Percentiles rank a stretch among this genome's conserved stretches.
These are phyloP conservation scores for Odobenus rosmarus DNA, from an alignment of 2,113 vertebrate genomes.

Conservation along the genomic window DNA sequence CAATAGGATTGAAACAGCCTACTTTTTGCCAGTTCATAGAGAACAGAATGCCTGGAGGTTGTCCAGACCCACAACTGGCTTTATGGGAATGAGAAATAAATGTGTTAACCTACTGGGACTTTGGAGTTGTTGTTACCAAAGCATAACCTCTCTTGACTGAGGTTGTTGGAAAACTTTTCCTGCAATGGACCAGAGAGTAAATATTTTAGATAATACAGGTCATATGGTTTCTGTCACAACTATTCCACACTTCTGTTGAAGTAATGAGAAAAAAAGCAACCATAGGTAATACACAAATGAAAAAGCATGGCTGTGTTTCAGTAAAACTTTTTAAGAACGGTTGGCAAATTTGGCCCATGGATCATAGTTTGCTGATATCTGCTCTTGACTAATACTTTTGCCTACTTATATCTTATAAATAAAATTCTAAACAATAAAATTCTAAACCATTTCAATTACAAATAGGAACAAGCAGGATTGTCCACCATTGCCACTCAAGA, in stretches of 20 bases:
- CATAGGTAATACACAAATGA: background rate
- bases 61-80: background rate
- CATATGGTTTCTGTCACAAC: background rate
- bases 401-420: background rate
- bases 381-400: background rate
- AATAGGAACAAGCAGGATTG: background rate
- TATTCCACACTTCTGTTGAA: background rate
- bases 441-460: background rate
- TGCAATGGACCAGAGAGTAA: background rate
- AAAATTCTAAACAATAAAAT: conserved; percentile 21
- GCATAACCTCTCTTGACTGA: background rate
- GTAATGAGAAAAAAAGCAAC: background rate
- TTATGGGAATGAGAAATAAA: background rate
- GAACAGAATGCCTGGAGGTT: background rate
- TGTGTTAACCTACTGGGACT: background rate
- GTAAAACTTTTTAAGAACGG: conserved; percentile 22
- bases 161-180: conserved; percentile 1
- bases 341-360: background rate
- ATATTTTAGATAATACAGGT: background rate
- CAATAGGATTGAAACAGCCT: background rate
- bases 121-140: background rate
- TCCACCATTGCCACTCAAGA: background rate
- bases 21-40: background rate
- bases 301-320: background rate
- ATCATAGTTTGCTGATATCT: background rate